Conservation (phyloP, 2,797 vertebrate species). For the Pitangus sulphuratus region DNA sequence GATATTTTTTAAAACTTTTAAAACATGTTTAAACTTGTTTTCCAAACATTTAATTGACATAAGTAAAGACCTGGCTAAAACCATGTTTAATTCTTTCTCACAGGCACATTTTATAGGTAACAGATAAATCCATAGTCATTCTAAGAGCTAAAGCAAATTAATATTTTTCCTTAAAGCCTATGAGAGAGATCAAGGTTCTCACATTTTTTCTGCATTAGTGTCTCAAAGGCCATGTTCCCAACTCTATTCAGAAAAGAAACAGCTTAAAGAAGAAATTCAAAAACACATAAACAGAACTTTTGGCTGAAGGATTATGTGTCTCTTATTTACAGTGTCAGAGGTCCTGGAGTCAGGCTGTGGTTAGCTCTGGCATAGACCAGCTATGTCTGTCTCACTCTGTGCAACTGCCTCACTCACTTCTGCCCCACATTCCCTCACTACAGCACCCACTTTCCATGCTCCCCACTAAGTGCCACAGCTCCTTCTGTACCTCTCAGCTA, state of each 20-base stretch:
- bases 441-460: background rate
- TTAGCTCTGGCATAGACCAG: background rate
- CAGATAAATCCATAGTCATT: background rate
- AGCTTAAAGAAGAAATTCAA: background rate
- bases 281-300: slow-evolving; percentile 31
- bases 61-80: background rate
- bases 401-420: background rate
- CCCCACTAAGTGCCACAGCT: accelerated
- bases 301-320: background rate
- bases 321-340: background rate
- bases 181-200: background rate
- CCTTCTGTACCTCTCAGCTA: background rate
- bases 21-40: background rate
- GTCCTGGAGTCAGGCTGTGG: background rate
- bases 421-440: accelerated
- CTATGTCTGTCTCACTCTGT: background rate
- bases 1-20: background rate
- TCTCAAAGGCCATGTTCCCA: background rate
- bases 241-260: background rate
- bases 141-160: background rate
- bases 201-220: background rate
- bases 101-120: background rate
- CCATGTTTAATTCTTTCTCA: background rate
- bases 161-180: background rate
- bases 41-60: background rate